These are phyloP conservation scores for Listrodromus nycthemerus DNA, from an alignment of 2,888 invertebrate genomes.

Conservation along the genomic window DNA sequence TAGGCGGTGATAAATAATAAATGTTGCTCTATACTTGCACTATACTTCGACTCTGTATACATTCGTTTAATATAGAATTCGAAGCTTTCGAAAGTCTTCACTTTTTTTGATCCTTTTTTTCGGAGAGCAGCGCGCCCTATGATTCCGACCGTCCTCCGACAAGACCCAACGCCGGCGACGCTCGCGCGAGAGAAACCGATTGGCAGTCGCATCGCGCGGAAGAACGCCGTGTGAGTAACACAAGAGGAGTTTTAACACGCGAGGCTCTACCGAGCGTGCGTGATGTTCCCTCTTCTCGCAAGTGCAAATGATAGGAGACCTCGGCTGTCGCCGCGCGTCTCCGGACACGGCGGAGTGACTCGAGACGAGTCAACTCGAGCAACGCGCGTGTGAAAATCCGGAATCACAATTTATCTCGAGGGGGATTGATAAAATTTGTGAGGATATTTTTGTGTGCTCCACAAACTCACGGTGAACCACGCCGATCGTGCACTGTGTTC, in stretches of 20 bases:
- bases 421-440: slow-evolving; percentile 14
- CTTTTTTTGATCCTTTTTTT: neutral
- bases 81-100: neutral
- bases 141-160: neutral
- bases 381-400: slow-evolving; percentile 1
- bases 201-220: neutral
- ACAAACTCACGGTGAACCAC: neutral
- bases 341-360: slow-evolving; percentile 1
- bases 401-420: slow-evolving; percentile 17
- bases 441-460: neutral
- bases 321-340: slow-evolving; percentile 5
- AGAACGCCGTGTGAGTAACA: neutral
- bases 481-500: neutral
- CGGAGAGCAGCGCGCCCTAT: neutral
- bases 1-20: neutral
- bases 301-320: slow-evolving; percentile 5
- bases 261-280: neutral
- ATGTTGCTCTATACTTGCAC: neutral
- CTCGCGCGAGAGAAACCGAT: neutral
- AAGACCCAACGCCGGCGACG: neutral
- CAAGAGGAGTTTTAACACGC: slow-evolving; percentile 9
- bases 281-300: neutral
- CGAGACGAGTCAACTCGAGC: slow-evolving; percentile 2
- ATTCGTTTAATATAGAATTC: neutral
- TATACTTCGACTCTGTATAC: too few species aligned